Evolutionary conservation across 2,888 invertebrate genomes (phyloP), one percentile per base, ranked within the genome.

Genomic region (Metacarcinus magister): DNA sequence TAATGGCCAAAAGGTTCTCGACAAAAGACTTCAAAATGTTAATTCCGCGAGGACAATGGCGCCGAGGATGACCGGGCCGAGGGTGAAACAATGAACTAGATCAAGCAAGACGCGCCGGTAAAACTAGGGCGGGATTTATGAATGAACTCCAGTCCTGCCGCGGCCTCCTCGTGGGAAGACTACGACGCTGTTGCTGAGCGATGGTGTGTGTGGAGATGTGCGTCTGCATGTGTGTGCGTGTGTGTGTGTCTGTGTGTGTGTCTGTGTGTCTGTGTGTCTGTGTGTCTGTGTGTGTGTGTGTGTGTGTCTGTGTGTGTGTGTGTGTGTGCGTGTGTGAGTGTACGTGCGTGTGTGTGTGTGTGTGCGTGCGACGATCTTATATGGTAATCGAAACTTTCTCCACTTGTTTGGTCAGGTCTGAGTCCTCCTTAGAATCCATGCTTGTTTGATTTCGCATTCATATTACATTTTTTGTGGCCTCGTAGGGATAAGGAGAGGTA

Each of bases 121-220:
- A 91, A 91, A n/a, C 19, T n/a, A 19, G 91, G 92, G 48, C 54
- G 54, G 7, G 92, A 44, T 46, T 92, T 95, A 95, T 95, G 92
- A 95, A 92, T 92, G 92, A 95, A 95, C 13, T 87, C 46, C 92
- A 92, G 54, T 75, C 95, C 92, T 95, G 95, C 67, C 32, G 44
- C 75, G 23, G 75, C 32, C 67, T 19, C 32, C 93, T 93, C 93
- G 92, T 92, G 92, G 92, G 92, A 92, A 92, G 13, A 92, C 4
- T 28, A n/a, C 32, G 8, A 32, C 39, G 8, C 87, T 87, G 87
- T 87, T 87, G 87, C 87, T 87, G 87, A 87, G 87, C 39, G 75
- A 75, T 75, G 75, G 23, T 23, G 75, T 75, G 75, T 75, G 75
- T n/a, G 75, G 7, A 2, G 67, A n/a, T 67, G 67, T n/a, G 67